Conservation (phyloP, 2,113 vertebrate genomes). For the Lagopus muta region DNA sequence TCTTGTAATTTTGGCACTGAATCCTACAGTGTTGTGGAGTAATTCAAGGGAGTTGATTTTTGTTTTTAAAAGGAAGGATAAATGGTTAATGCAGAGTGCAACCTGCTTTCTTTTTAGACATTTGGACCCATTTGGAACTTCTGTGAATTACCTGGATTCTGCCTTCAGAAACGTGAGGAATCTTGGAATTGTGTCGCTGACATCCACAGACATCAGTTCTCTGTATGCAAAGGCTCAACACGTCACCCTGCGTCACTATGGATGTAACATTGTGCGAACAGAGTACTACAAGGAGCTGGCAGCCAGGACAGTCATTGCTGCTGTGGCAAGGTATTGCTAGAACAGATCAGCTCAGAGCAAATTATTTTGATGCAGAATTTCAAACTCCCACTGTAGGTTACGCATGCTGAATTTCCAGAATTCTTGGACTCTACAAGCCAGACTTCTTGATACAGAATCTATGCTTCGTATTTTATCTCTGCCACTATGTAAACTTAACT, state of each 20-base stretch:
- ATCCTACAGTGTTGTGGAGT: neutral
- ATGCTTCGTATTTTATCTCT: neutral
- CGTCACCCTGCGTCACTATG: constrained; percentile 92
- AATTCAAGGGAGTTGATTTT: neutral
- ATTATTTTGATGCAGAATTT: neutral
- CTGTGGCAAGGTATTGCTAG: constrained; percentile 86
- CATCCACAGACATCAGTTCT: constrained; percentile 92
- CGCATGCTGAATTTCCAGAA: neutral
- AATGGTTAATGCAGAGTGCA: neutral
- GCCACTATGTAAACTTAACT: neutral
- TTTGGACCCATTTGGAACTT: constrained; percentile 93
- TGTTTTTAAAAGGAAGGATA: neutral
- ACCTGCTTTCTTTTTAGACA: constrained; percentile 80
- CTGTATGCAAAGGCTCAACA: constrained; percentile 94
- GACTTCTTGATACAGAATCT: neutral
- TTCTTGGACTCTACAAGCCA: neutral
- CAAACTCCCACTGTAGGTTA: neutral
- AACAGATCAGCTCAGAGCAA: neutral
- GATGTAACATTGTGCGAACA: constrained; percentile 91
- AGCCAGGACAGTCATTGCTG: constrained; percentile 87
- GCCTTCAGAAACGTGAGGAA: constrained; percentile 94
- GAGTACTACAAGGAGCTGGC: constrained; percentile 97
- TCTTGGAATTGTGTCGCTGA: constrained; percentile 93
- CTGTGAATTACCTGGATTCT: constrained; percentile 95
- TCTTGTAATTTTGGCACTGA: neutral